Base-by-base conservation (phyloP, 2,797 vertebrate genomes). In the Pseudotriccus pelzelni region DNA sequence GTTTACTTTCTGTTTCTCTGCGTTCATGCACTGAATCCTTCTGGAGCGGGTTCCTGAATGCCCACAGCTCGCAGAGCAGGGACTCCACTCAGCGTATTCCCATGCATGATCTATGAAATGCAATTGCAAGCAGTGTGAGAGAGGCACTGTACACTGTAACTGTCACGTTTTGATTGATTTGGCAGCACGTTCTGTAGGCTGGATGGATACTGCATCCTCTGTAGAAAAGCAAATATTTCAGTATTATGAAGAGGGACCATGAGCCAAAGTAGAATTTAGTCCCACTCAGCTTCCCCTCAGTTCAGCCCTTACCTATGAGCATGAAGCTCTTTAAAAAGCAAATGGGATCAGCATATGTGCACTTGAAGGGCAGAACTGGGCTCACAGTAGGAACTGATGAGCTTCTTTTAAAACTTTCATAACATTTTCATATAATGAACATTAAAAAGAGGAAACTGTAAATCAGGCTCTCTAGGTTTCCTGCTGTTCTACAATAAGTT, bases 1-100 rank as follows among this genome's bases (percentile, higher is more conserved):
- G 12, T 97, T 96, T 56, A 97, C 98, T 69, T 95, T 96, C 66
- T 97, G 95, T 19, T 98, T 98, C 3, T 95, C 93, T 21, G 90
- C 37, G 20, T 90, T 94, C 47, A 96, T 28, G 59, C 99, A 99
- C 47, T 55, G 97, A 2, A 97, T 90, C 46, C 89, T 97, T 96
- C 97, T 98, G 73, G 97, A 90, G 36, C 97, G 98, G 20, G 94
- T 97, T 55, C 99, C 99, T 64, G 93, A 93, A 83, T 97, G 98
- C 59, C 99, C 99, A 87, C 99, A 99, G 81, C 98, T 97, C 27
- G 98, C 93, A 23, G 99, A 98, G 96, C 99, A 99, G 7, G 81
- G 67, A 5, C 96, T 98, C 99, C 98, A 99, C 67, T 98, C 97
- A 2, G 97, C 97, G n/a, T 98, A 97, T 68, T 96, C 97, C 99